These are phyloP conservation scores for Spondyliosoma cantharus DNA, from an alignment of 2,797 vertebrate species.

Conservation along the genomic window DNA sequence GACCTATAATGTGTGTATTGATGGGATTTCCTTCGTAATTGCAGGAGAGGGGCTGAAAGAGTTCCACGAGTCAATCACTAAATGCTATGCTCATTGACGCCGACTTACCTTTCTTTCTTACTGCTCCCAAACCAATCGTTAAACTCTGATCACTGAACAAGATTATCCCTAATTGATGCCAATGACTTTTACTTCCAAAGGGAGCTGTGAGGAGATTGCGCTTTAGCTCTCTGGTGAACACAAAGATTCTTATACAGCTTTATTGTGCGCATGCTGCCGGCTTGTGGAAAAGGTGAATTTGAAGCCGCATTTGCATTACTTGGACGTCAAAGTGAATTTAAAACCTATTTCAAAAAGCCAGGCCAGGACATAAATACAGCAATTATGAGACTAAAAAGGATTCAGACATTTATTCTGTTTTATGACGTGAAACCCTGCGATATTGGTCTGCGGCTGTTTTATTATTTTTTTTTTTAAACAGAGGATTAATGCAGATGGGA, in stretches of 20 bases:
- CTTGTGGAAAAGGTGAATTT: not conserved
- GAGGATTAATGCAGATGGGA: slow-evolving; percentile 22
- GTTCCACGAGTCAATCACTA: slow-evolving; percentile 74
- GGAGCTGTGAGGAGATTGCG: slow-evolving; percentile 63
- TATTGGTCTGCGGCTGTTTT: not conserved
- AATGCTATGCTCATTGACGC: slow-evolving; percentile 67
- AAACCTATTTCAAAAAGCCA: not conserved
- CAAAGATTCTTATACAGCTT: slow-evolving; percentile 44
- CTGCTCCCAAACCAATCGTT: slow-evolving; percentile 77
- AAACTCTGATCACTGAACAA: slow-evolving; percentile 80
- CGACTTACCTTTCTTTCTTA: slow-evolving; percentile 75
- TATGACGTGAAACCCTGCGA: not conserved
- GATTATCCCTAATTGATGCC: slow-evolving; percentile 82
- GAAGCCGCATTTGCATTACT: no score
- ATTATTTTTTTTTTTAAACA: not conserved
- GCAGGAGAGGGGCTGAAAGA: slow-evolving; percentile 71
- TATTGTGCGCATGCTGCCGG: slow-evolving; percentile 3
- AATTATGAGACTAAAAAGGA: slow-evolving; percentile 1
- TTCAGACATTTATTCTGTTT: slow-evolving; percentile 8
- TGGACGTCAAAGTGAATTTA: not conserved
- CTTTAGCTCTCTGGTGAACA: slow-evolving; percentile 48
- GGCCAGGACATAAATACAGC: not conserved
- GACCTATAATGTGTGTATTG: slow-evolving; percentile 75
- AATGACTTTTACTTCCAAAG: slow-evolving; percentile 75
- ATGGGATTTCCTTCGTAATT: slow-evolving; percentile 76